Base-by-base conservation (phyloP, 2,113 vertebrate species). In the Anthoscopus minutus region DNA sequence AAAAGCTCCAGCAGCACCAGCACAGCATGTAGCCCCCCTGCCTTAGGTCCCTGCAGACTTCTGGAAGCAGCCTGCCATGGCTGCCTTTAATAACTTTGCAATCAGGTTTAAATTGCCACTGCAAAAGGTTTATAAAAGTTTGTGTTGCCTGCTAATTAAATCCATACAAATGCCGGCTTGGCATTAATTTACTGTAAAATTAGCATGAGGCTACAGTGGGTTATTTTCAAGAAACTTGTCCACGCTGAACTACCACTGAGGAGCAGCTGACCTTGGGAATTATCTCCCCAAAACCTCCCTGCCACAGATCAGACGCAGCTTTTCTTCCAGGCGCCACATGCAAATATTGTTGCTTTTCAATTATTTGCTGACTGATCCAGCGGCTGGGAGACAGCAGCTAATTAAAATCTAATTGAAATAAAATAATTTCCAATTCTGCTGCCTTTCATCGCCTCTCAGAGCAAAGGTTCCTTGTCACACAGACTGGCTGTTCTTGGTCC, bases 371-470 rank as follows among this genome's bases (percentile, higher is more conserved):
- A 95, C 95, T 9, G 92, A 98, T 96, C 95, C 48, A 8, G 96
- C 1, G 72, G 91, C 95, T 96, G 54, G 21, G 96, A 97, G 95
- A 98, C 93, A 95, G 92, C 82, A 74, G 96, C 96, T 98, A 98
- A 98, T 98, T 98, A 98, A 98, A 98, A 96, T 88, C 96, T 97
- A 97, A 98, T 96, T 97, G 98, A 97, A 98, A 98, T 97, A 92
- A 98, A 97, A 98, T 93, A 50, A 95, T 97, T 97, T 97, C 94
- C 92, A 95, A 82, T 94, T 88, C 97, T 37, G 71, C 85, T 35
- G 77, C 83, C 86, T 92, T 96, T 92, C 47, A 35, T 78, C 2
- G 30, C 33, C 81, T 95, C 82, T 69, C 17, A 57, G 96, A 95
- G 74, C 78, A 94, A 94, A 94, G 71, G 81, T 85, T 92, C 62